Evolutionary conservation across 2,113 vertebrate genomes (phyloP), one percentile per base, ranked within the genome.

Genomic region (Xenopus borealis): DNA sequence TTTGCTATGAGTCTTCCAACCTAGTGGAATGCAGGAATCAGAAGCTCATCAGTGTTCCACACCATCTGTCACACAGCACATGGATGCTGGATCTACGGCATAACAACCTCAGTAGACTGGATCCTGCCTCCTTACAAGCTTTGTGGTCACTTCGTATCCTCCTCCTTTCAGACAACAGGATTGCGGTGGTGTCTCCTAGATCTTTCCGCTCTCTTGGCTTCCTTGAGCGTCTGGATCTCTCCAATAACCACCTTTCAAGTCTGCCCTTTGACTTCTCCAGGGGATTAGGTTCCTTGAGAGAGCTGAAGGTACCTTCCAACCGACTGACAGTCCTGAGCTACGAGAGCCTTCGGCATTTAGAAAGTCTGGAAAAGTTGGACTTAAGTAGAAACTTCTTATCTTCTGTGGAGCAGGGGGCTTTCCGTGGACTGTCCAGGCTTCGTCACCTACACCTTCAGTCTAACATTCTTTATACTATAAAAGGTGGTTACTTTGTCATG

Each of bases 171-270:
- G 81, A 84, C 70, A 86, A 79, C 72, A 78, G 80, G 50, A 70
- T 90, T 50, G 72, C 72, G 0, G 53, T 55, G 33, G 69, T 91
- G 64, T 82, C 84, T 55, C 80, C 83, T 23, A 78, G 83, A 81
- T 81, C 78, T 30, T 82, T 93, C 58, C 85, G 64, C 0, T 82
- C 86, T 0, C 81, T 90, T 13, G 80, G 79, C 50, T 89, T 90
- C 58, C 79, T 91, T 71, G 86, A 93, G 72, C 84, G 72, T 47
- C 66, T 92, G 79, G 90, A 91, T 62, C 61, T 91, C 84, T 86
- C 88, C 69, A 77, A 81, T 5, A 89, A 89, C 75, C 66, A 63
- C 1, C 82, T 91, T 40, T 72, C n/a, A 0, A 30, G 2, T 53
- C 82, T 90, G 16, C 79, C 83, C 2, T 18, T 5, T 12, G 85